Base-by-base conservation (phyloP, 2,113 vertebrate species). In the Engystomops pustulosus region DNA sequence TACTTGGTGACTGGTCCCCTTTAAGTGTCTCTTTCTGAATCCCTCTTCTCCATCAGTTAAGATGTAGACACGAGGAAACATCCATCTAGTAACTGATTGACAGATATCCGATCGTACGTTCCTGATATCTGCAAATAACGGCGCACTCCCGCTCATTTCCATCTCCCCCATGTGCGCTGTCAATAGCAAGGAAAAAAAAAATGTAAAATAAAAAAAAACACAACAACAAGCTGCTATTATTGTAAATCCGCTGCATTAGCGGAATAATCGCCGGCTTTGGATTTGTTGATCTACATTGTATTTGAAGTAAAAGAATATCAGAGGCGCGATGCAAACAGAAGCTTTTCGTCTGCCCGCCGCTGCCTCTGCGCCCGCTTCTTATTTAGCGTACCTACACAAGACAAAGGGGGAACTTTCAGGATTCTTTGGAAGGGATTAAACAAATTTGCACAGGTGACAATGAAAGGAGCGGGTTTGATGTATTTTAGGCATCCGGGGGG, bases 341-440 rank as follows among this genome's bases (percentile, higher is more conserved):
- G 55, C 77, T 45, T 77, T 65, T 32, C 36, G 58, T 60, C 23
- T 17, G 0, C 55, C 2, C 23, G 23, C 55, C 76, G 15, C 58
- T 25, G 51, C 34, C 27, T 45, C 53, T 2, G 36, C 36, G 76
- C 36, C 51, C 3, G n/a, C 34, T 62, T 79, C 38, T 62, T 79
- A 25, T 65, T 62, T 79, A 62, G 38, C 18, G 36, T 79, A 67
- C 58, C 47, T 79, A 79, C 7, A 47, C 36, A 79, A 79, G 36
- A 79, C 55, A 62, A 79, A 79, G 41, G 77, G n/a, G 44, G 36
- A 44, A 79, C 77, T 79, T 62, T 79, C 58, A 79, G 58, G 77
- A 60, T 79, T 79, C 58, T 45, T 30, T 20, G 38, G 58, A 79
- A 32, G 23, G 77, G 58, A 79, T 79, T 79, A 62, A 79, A 79